phyloP scores from a whole-genome alignment of 2,113 vertebrate genomes.

The Rhodinocichla rosea region DNA sequence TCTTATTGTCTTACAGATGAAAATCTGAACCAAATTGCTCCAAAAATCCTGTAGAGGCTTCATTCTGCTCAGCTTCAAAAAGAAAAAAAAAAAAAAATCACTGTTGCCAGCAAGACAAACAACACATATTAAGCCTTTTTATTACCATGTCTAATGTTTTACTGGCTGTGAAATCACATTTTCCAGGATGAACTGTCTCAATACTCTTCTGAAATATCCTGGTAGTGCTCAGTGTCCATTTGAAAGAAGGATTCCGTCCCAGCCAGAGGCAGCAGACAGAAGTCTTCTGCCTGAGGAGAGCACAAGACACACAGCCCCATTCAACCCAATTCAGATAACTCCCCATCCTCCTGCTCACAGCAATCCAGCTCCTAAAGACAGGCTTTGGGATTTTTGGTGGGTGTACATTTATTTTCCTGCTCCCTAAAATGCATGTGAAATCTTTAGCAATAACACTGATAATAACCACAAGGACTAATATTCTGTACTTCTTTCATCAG shows the following conservation, averaged over 20 bases:
- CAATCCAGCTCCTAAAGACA: background rate
- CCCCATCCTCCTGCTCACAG: background rate
- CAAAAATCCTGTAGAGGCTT: background rate
- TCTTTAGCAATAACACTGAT: background rate
- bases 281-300: background rate
- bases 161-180: slow-evolving; percentile 58
- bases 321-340: background rate
- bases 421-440: background rate
- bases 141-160: slow-evolving; percentile 50
- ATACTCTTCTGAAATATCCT: background rate
- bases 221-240: background rate
- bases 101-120: slow-evolving; percentile 21
- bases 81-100: background rate
- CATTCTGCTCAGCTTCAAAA: background rate
- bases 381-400: background rate
- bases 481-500: background rate
- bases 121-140: slow-evolving; percentile 36
- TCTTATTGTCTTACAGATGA: background rate
- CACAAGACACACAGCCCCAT: background rate
- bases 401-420: background rate
- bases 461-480: background rate
- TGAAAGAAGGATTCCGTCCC: background rate
- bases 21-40: background rate
- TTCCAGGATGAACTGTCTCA: slow-evolving; percentile 28
- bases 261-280: background rate